Conservation (phyloP, 2,113 vertebrate genomes). For the Pungitius pungitius region DNA sequence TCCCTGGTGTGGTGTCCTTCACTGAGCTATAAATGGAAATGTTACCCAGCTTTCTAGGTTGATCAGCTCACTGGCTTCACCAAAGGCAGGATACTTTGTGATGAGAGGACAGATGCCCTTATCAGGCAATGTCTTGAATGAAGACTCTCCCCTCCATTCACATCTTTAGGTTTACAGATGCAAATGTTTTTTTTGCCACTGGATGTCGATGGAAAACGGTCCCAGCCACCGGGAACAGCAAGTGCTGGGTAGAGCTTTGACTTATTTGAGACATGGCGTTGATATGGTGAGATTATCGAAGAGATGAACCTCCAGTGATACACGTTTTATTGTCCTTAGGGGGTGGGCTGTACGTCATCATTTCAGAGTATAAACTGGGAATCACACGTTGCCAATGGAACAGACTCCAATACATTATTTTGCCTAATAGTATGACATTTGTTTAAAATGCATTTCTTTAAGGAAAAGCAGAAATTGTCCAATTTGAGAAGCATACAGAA, state of each 20-base stretch:
- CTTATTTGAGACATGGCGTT: not conserved
- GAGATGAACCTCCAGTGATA: not conserved
- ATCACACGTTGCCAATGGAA: not conserved
- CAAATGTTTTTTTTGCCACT: not conserved
- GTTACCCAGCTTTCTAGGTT: slow-evolving; percentile 59
- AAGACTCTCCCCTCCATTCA: not conserved
- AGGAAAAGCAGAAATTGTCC: not conserved
- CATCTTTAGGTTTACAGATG: not conserved
- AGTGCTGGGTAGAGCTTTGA: not conserved
- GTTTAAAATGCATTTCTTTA: too few relatives aligned
- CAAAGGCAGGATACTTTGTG: slow-evolving; percentile 53
- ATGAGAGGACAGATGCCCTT: slow-evolving; percentile 70
- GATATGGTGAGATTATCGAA: not conserved
- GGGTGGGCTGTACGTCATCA: not conserved
- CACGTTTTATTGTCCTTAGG: too few relatives aligned
- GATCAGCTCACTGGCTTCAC: slow-evolving; percentile 45
- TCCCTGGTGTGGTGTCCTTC: slow-evolving; percentile 59
- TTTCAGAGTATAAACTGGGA: too few relatives aligned
- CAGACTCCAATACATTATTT: not conserved
- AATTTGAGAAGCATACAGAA: not conserved
- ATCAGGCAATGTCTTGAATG: slow-evolving; percentile 53
- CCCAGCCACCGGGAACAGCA: not conserved
- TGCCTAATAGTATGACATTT: not conserved
- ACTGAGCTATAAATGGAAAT: slow-evolving; percentile 78
- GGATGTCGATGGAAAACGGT: not conserved